A percentile compares a stretch with the other conserved stretches of the same genome.
Evolutionary conservation across 2,113 vertebrate genomes (phyloP).

Genomic region (Tragelaphus imberbis): DNA sequence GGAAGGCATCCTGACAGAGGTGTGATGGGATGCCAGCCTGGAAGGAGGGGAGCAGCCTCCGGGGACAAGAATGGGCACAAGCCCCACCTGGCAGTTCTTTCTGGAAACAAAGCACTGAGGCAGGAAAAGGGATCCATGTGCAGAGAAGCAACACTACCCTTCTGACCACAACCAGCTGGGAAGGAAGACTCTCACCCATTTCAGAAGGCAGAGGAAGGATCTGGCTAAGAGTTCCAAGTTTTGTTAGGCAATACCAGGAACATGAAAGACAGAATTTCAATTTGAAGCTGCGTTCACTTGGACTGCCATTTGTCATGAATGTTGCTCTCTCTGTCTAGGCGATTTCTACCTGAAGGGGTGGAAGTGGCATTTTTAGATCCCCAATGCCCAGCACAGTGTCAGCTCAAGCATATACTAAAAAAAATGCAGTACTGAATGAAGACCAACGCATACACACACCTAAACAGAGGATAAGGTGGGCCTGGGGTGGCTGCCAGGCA

Average conservation of each 20-base stretch:
- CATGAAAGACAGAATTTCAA: neutral
- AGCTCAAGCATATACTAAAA: too few species aligned
- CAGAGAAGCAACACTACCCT: neutral
- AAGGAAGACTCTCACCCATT: neutral
- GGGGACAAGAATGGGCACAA: neutral
- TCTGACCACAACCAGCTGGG: fast-evolving
- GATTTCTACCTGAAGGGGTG: too few species aligned
- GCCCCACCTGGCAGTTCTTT: neutral
- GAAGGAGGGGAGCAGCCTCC: neutral
- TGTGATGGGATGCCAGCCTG: neutral
- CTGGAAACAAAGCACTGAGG: neutral
- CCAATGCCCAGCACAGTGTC: too few species aligned
- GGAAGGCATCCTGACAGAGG: neutral
- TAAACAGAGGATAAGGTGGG: too few species aligned
- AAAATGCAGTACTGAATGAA: too few species aligned
- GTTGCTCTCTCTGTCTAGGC: too few species aligned
- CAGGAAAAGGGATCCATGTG: neutral
- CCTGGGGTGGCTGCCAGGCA: too few species aligned
- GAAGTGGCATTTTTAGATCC: too few species aligned
- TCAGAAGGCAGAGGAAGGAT: neutral
- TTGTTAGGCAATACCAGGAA: neutral
- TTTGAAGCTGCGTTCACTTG: too few species aligned
- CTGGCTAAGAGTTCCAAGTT: fast-evolving
- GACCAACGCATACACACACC: too few species aligned
- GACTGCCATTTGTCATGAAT: too few species aligned